Evolutionary conservation across 2,888 invertebrate species (phyloP).

Genomic region (Leptogaster cylindrica): DNA sequence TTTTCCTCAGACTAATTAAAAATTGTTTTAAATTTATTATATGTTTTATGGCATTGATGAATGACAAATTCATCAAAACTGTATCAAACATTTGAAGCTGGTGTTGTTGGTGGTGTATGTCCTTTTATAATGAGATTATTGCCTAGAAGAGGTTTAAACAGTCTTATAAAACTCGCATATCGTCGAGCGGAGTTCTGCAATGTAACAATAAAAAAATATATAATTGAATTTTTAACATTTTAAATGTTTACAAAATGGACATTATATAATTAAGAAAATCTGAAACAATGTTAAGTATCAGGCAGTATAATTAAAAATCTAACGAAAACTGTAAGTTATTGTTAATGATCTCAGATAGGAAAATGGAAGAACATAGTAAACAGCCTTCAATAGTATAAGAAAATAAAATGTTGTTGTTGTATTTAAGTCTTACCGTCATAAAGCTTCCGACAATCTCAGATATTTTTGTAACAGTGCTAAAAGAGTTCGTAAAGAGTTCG

Average conservation of each 20-base stretch:
- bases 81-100: no score
- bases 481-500: constrained; percentile 66
- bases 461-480: constrained; percentile 66
- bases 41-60: no score
- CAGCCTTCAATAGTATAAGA: background rate
- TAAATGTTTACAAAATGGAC: no score
- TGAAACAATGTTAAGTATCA: background rate
- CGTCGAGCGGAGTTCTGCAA: constrained; percentile 80
- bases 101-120: constrained; percentile 61
- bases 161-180: constrained; percentile 73
- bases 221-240: constrained; percentile 1
- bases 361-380: background rate
- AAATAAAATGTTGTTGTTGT: background rate
- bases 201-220: no score
- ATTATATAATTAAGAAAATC: constrained; percentile 9
- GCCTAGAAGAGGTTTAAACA: constrained; percentile 77
- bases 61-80: no score
- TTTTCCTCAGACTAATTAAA: no score
- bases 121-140: constrained; percentile 78
- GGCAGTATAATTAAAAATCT: background rate
- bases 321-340: background rate
- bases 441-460: constrained; percentile 67
- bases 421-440: constrained; percentile 64
- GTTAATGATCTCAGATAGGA: background rate
- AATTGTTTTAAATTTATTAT: no score